Conservation (phyloP, 2,888 invertebrate genomes). For the Lasioglossum malachurum region DNA sequence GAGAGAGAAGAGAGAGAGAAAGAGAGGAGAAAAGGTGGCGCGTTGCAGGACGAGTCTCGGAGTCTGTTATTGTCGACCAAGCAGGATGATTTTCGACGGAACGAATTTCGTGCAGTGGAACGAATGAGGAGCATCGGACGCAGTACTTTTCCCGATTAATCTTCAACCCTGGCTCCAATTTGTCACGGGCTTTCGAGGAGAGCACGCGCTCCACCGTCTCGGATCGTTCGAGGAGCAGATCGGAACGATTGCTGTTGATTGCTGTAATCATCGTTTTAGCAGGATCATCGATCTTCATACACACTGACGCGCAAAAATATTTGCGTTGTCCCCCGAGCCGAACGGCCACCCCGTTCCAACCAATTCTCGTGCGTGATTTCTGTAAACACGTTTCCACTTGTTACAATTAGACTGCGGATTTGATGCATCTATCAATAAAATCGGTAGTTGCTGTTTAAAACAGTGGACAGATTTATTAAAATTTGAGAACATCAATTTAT, state of each 20-base stretch:
- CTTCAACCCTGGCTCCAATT: slow-evolving; percentile 52
- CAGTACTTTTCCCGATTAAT: slow-evolving; percentile 46
- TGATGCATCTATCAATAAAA: too few species aligned
- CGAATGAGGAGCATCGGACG: slow-evolving; percentile 28
- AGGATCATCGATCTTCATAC: background rate
- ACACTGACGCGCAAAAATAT: background rate
- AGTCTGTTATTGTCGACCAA: slow-evolving; percentile 13
- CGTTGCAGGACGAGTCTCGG: background rate
- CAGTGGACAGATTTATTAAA: too few species aligned
- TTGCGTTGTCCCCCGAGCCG: background rate
- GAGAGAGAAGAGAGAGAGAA: background rate
- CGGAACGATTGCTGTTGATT: slow-evolving; percentile 12
- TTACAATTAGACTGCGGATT: too few species aligned
- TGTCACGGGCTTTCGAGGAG: slow-evolving; percentile 48
- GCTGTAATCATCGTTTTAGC: slow-evolving; percentile 4
- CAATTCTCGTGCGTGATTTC: background rate
- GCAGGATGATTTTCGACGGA: slow-evolving; percentile 27
- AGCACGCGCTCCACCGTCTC: background rate
- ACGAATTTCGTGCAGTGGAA: slow-evolving; percentile 30
- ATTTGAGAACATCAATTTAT: too few species aligned
- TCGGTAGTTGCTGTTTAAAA: too few species aligned
- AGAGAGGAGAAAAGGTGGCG: slow-evolving; percentile 22
- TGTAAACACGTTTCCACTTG: too few species aligned
- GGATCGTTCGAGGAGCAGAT: slow-evolving; percentile 16
- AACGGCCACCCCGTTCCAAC: background rate